A percentile compares a stretch with the other conserved stretches of the same genome.
Evolutionary conservation across 2,797 vertebrate genomes (phyloP).

Genomic region (Poecile montanus): DNA sequence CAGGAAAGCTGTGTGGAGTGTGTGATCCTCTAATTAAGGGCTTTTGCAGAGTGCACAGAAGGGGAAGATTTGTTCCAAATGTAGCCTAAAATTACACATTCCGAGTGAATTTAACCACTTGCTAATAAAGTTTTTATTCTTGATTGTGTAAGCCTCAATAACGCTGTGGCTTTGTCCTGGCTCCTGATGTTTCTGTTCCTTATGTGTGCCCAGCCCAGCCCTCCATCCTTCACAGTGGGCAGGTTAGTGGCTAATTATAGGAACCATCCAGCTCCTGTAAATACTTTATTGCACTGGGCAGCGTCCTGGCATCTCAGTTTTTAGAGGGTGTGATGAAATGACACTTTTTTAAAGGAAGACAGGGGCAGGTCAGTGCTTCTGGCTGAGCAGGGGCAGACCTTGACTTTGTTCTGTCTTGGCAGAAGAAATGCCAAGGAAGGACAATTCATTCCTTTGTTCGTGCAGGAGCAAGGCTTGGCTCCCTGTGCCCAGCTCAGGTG

Average conservation of each 20-base stretch:
- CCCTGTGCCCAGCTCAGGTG: background rate
- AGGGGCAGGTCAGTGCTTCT: background rate
- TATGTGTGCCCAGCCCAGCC: background rate
- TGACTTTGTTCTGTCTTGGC: background rate
- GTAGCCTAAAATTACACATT: conserved; percentile 2
- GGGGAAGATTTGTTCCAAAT: background rate
- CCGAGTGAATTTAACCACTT: background rate
- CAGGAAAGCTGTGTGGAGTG: background rate
- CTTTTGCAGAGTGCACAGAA: background rate
- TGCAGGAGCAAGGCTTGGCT: background rate
- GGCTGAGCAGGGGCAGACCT: background rate
- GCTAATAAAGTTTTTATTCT: background rate
- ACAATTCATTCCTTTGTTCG: background rate
- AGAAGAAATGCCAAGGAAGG: background rate
- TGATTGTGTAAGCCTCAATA: background rate
- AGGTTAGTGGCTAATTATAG: background rate
- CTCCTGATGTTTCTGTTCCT: background rate
- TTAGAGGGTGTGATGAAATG: background rate
- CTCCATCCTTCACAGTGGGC: background rate
- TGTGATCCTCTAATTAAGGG: background rate
- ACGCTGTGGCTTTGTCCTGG: background rate
- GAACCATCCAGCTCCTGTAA: background rate
- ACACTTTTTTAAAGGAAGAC: background rate
- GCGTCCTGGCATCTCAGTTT: background rate
- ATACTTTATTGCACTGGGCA: background rate